Evolutionary conservation across 2,113 vertebrate genomes (phyloP).

Genomic region (Crotophaga sulcirostris): DNA sequence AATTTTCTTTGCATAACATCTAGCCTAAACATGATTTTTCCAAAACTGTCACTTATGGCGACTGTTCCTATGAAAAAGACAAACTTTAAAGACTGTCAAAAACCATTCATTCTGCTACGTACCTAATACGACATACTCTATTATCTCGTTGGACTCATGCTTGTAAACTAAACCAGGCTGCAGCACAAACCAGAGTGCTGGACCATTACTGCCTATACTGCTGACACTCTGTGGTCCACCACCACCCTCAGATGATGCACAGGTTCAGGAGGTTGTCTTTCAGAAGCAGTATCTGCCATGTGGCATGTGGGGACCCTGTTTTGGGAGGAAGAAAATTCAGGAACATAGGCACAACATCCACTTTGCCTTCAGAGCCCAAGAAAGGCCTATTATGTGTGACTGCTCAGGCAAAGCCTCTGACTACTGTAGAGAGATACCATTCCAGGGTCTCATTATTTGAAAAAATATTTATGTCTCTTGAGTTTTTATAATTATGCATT

Average conservation of each 20-base stretch:
- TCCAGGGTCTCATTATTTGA: neutral
- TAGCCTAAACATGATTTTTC: neutral
- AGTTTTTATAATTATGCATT: neutral
- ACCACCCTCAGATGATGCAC: neutral
- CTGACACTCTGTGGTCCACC: too few relatives aligned
- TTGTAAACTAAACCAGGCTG: neutral
- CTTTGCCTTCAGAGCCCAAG: neutral
- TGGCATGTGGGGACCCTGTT: neutral
- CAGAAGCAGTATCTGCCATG: neutral
- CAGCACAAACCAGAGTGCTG: neutral
- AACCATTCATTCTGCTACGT: neutral
- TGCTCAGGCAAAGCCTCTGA: neutral
- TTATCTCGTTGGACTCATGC: too few relatives aligned
- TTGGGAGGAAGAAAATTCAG: neutral
- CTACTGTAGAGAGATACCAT: neutral
- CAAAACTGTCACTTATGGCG: neutral
- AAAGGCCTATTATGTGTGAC: neutral
- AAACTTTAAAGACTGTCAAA: neutral
- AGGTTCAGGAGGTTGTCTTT: neutral
- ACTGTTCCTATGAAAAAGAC: neutral
- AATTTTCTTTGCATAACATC: neutral
- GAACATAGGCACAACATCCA: too few relatives aligned
- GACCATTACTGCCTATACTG: neutral
- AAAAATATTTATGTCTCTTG: neutral
- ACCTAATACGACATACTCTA: too few relatives aligned